phyloP scores from a whole-genome alignment of 2,113 vertebrate genomes.

The Balaenoptera acutorostrata region DNA sequence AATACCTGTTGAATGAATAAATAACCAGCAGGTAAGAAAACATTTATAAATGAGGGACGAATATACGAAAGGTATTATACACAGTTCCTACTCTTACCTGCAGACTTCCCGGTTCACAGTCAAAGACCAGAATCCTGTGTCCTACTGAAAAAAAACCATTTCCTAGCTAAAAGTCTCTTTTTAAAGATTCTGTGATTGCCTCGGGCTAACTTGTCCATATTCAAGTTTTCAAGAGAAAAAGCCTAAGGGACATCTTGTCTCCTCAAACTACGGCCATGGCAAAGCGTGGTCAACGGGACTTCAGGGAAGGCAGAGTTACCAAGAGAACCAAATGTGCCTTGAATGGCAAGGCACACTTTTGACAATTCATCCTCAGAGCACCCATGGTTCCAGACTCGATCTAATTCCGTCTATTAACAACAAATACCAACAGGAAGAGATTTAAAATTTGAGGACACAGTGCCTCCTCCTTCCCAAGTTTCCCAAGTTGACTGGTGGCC shows the following conservation, averaged over 20 bases:
- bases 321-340: background rate
- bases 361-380: background rate
- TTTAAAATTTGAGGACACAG: background rate
- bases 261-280: background rate
- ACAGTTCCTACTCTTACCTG: background rate
- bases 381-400: background rate
- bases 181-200: background rate
- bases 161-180: background rate
- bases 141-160: background rate
- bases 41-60: background rate
- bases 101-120: background rate
- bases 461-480: background rate
- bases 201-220: background rate
- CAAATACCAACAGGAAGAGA: background rate
- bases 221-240: constrained; percentile 18
- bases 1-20: background rate
- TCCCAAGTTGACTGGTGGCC: background rate
- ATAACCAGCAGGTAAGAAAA: background rate
- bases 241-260: background rate
- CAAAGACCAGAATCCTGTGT: background rate
- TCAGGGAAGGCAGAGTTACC: background rate
- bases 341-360: background rate
- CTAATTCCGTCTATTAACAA: background rate
- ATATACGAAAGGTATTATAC: background rate
- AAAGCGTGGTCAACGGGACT: background rate